phyloP scores from a whole-genome alignment of 2,797 vertebrate genomes.

The Hylomyscus alleni region DNA sequence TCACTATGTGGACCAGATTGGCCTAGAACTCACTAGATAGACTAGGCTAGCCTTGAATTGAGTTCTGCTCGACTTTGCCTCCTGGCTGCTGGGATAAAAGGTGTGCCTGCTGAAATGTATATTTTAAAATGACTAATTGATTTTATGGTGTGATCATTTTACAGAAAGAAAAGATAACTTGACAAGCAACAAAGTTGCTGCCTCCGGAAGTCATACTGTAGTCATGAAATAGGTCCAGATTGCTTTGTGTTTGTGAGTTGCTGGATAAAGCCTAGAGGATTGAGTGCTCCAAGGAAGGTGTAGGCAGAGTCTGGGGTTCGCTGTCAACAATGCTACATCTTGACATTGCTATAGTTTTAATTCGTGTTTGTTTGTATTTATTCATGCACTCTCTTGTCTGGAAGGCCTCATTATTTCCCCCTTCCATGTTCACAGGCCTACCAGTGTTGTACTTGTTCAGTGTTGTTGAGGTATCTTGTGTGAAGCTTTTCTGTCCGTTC shows the following conservation, averaged over 20 bases:
- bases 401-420: not conserved
- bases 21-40: not conserved
- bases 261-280: not conserved
- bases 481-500: not conserved
- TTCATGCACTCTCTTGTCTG: not conserved
- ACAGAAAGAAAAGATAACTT: not conserved
- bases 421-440: not conserved
- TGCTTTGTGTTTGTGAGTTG: not conserved
- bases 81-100: not conserved
- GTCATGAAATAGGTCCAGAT: not conserved
- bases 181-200: not conserved
- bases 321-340: not conserved
- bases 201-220: not conserved
- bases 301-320: not conserved
- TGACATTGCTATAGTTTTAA: not conserved
- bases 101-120: not conserved
- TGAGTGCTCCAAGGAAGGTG: not conserved
- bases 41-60: not conserved
- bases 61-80: not conserved
- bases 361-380: not conserved
- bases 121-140: not conserved
- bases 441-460: too few relatives aligned
- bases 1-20: not conserved
- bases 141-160: not conserved
- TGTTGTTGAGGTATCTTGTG: not conserved